phyloP scores from a whole-genome alignment of 1,140 invertebrate species.

The Microplitis demolitor region DNA sequence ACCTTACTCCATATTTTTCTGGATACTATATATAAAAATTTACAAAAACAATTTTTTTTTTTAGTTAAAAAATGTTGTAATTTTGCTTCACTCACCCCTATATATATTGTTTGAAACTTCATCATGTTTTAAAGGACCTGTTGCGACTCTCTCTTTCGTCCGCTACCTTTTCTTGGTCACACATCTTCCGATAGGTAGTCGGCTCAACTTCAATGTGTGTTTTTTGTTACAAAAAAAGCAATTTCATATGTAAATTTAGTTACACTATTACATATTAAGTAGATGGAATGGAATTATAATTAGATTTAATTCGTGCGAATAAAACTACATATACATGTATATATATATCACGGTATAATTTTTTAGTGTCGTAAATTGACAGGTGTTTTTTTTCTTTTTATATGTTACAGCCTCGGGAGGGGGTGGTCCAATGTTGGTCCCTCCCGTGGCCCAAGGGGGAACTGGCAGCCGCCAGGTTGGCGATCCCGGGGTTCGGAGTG shows the following conservation, averaged over 20 bases:
- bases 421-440: constrained; percentile 61
- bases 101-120: constrained; percentile 43
- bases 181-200: not conserved
- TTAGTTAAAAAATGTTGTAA: no score
- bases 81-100: no score
- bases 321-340: no score
- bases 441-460: constrained; percentile 56
- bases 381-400: constrained; percentile 5
- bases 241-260: not conserved
- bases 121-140: constrained; percentile 53
- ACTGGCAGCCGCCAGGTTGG: constrained; percentile 52
- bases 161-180: constrained; percentile 32
- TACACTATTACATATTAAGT: no score
- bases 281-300: no score
- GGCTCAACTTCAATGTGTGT: not conserved
- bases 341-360: no score
- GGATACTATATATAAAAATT: no score
- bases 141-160: constrained; percentile 47
- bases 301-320: no score
- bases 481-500: constrained; percentile 47
- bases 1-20: no score
- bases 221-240: not conserved
- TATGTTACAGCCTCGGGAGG: constrained; percentile 56
- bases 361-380: not conserved
- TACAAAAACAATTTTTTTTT: no score